Conservation (phyloP, 2,888 invertebrate genomes). For the Vanessa cardui region DNA sequence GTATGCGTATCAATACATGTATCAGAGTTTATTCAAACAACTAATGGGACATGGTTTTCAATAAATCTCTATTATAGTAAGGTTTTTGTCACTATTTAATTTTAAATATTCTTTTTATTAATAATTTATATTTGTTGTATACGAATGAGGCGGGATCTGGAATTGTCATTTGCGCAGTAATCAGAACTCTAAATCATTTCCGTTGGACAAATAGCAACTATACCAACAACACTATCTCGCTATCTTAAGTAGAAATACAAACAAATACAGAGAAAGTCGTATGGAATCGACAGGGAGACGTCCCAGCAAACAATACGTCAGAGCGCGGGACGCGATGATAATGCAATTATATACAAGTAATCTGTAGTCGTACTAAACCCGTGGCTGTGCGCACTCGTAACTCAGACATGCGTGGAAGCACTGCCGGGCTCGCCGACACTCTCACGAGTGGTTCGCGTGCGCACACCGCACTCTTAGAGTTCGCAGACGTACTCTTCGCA, state of each 20-base stretch:
- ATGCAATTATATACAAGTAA: constrained; percentile 70
- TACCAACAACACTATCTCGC: neutral
- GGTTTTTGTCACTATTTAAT: no score
- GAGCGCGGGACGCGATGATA: constrained; percentile 70
- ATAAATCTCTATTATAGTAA: no score
- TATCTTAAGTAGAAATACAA: constrained; percentile 2
- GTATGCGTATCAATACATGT: no score
- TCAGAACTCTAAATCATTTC: neutral
- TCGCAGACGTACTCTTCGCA: constrained; percentile 88
- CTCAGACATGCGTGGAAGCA: constrained; percentile 85
- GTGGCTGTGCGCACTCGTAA: constrained; percentile 58
- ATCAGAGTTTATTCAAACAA: no score
- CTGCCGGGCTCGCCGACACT: constrained; percentile 85
- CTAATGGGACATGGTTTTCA: no score
- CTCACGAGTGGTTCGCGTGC: constrained; percentile 81
- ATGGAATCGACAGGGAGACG: constrained; percentile 43
- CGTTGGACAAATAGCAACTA: neutral
- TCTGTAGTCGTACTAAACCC: constrained; percentile 57
- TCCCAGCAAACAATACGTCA: constrained; percentile 48
- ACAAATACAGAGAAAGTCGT: constrained; percentile 42
- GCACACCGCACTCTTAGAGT: constrained; percentile 81
- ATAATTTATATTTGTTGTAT: no score
- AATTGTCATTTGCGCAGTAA: neutral
- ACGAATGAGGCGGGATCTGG: no score
- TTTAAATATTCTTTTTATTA: no score